These are phyloP conservation scores for Benitochromis conjunctus DNA, from an alignment of 2,113 vertebrate genomes.

Conservation along the genomic window DNA sequence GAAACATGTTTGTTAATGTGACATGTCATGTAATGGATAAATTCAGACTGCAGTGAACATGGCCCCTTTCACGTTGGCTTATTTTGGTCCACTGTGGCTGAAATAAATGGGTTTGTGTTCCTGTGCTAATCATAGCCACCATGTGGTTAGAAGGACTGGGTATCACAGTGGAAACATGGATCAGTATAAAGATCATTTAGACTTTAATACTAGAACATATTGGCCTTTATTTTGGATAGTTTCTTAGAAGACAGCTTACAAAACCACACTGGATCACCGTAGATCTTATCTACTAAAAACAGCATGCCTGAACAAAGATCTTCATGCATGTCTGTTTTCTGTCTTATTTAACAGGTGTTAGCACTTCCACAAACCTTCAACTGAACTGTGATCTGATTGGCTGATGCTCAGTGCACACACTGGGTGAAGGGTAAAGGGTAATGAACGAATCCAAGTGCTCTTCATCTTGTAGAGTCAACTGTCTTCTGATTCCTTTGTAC, in stretches of 20 bases:
- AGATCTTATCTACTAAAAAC: not conserved
- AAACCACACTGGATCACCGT: not conserved
- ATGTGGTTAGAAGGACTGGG: not conserved
- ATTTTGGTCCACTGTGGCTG: not conserved
- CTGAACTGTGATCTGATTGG: slow-evolving; percentile 3
- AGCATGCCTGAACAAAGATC: not conserved
- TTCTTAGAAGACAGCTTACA: not conserved
- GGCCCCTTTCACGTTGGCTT: not conserved
- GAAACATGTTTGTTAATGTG: not conserved
- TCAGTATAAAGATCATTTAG: not conserved
- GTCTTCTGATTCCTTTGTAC: not conserved
- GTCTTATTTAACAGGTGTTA: not conserved
- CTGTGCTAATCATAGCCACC: not conserved
- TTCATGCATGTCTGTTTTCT: not conserved
- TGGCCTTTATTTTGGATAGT: not conserved
- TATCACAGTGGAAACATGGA: not conserved
- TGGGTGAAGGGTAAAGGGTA: not conserved
- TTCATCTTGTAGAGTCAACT: slow-evolving; percentile 17
- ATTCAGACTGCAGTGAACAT: not conserved
- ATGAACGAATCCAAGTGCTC: slow-evolving; percentile 45
- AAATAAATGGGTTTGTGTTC: not conserved
- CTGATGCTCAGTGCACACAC: not conserved
- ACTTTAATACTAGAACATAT: not conserved
- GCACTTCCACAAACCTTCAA: not conserved
- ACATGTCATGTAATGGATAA: not conserved